These are phyloP conservation scores for Tenthredo mesomela DNA, from an alignment of 2,888 invertebrate species.

Conservation along the genomic window DNA sequence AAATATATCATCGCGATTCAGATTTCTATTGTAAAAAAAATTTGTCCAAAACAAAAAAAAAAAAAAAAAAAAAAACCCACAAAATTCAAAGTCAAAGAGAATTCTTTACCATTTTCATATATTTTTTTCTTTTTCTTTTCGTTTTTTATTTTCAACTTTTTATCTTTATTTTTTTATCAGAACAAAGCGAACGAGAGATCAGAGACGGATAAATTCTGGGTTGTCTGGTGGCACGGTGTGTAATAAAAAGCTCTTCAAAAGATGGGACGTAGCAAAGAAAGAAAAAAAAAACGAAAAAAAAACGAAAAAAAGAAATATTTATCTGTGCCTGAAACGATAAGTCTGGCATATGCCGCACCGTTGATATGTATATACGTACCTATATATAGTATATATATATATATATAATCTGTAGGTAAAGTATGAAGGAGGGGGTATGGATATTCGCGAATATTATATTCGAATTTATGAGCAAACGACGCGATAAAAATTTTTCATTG, in stretches of 20 bases:
- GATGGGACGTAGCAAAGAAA: background rate
- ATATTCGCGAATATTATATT: conserved; percentile 1
- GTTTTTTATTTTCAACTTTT: background rate
- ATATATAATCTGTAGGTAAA: background rate
- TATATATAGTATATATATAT: background rate
- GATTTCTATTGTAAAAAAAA: background rate
- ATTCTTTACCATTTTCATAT: background rate
- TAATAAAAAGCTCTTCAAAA: conserved; percentile 2
- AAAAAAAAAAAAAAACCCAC: background rate
- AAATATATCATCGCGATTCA: background rate
- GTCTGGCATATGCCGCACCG: conserved; percentile 4
- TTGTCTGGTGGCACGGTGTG: background rate
- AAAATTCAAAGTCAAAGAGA: background rate
- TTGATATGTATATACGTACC: background rate
- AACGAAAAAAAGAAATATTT: background rate
- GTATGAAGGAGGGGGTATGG: background rate
- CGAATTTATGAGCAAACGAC: conserved; percentile 16
- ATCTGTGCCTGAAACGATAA: background rate
- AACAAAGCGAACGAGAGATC: conserved; percentile 13
- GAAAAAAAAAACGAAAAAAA: background rate
- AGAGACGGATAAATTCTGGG: background rate
- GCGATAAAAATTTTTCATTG: conserved; percentile 39
- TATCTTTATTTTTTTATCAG: background rate
- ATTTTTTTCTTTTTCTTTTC: background rate
- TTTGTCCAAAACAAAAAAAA: background rate